These are phyloP conservation scores for Oncorhynchus clarkii DNA, from an alignment of 2,113 vertebrate species.

Conservation along the genomic window DNA sequence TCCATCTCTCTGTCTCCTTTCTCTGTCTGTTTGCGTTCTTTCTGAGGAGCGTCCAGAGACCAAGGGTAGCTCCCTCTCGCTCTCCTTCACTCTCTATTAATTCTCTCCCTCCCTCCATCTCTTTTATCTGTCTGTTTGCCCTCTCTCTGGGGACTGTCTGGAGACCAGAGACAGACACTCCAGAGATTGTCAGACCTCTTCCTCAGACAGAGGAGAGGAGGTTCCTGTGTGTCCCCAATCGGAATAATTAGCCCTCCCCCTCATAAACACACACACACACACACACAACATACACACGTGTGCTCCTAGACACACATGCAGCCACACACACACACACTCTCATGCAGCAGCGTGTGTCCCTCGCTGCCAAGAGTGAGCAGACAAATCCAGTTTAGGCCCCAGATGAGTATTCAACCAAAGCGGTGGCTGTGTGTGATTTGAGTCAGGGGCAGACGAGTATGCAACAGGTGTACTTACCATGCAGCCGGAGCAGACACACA, in stretches of 20 bases:
- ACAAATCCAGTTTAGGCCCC: constrained; percentile 72
- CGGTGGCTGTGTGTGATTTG: constrained; percentile 68
- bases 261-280: constrained; percentile 15
- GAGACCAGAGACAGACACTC: neutral
- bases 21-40: neutral
- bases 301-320: constrained; percentile 16
- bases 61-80: neutral
- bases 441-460: constrained; percentile 68
- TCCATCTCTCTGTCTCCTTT: neutral
- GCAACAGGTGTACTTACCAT: constrained; percentile 70
- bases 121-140: neutral
- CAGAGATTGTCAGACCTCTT: constrained; percentile 55
- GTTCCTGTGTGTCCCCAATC: constrained; percentile 54
- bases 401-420: constrained; percentile 76
- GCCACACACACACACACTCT: neutral
- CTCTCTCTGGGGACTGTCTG: neutral
- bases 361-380: constrained; percentile 48
- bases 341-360: constrained; percentile 59
- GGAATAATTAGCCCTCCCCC: constrained; percentile 43
- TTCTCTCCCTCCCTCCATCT: constrained; percentile 1
- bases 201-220: constrained; percentile 57
- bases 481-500: constrained; percentile 40
- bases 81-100: neutral
- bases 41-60: neutral
- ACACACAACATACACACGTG: constrained; percentile 37